Conservation (phyloP, 1,140 invertebrate genomes). For the Caenorhabditis tropicalis region DNA sequence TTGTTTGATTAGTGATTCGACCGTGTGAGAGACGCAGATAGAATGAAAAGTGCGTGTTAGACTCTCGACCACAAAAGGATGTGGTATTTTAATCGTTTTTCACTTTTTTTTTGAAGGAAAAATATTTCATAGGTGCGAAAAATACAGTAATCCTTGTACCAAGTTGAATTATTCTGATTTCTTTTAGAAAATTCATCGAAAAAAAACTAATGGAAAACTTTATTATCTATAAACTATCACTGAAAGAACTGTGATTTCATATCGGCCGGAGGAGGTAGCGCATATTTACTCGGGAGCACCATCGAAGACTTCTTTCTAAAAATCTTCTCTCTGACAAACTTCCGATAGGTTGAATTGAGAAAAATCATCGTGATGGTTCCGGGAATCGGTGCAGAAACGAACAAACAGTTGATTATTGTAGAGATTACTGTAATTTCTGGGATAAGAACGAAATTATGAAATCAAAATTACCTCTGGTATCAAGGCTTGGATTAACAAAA, state of each 20-base stretch:
- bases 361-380: not conserved
- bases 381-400: not conserved
- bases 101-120: no score
- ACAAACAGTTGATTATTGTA: not conserved
- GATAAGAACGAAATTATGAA: not conserved
- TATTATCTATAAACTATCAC: not conserved
- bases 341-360: not conserved
- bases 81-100: no score
- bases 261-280: not conserved
- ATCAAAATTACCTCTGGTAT: not conserved
- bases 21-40: no score
- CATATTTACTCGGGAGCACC: not conserved
- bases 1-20: no score
- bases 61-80: no score
- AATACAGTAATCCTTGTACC: no score
- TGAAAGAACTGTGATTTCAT: not conserved
- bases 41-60: no score
- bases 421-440: slow-evolving; percentile 15
- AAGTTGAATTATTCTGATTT: no score
- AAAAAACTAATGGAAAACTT: no score
- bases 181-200: no score
- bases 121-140: no score
- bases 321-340: not conserved
- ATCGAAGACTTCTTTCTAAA: not conserved
- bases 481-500: not conserved